phyloP scores from a whole-genome alignment of 2,113 vertebrate species.

The Anguilla japonica region DNA sequence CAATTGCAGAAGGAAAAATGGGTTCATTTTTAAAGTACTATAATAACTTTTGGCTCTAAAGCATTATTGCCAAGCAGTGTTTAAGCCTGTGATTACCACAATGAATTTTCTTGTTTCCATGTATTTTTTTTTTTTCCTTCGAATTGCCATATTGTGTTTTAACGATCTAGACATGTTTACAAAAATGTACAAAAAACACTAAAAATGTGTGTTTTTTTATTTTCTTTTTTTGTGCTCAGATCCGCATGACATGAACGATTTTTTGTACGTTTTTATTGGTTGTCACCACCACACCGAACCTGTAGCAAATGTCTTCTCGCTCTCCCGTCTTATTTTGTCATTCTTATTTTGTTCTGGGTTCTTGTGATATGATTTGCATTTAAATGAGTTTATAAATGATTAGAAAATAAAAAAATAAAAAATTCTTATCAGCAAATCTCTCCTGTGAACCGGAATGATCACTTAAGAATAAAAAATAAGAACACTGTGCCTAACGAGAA shows the following conservation, averaged over 20 bases:
- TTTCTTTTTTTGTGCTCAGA: constrained; percentile 59
- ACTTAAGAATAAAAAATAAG: neutral
- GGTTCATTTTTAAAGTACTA: constrained; percentile 57
- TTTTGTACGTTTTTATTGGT: constrained; percentile 71
- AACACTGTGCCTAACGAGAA: too few species aligned
- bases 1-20: constrained; percentile 64
- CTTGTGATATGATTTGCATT: constrained; percentile 73
- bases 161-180: constrained; percentile 81
- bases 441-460: neutral
- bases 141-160: constrained; percentile 78
- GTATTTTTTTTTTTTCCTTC: constrained; percentile 69
- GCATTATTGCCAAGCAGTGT: constrained; percentile 75
- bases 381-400: constrained; percentile 77
- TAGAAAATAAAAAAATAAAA: constrained; percentile 76
- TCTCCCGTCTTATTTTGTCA: constrained; percentile 61
- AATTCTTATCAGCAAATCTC: constrained; percentile 61
- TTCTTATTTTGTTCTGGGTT: constrained; percentile 60
- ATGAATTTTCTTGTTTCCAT: constrained; percentile 65
- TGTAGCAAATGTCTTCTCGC: constrained; percentile 69
- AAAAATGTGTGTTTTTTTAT: constrained; percentile 57
- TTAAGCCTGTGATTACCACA: constrained; percentile 73
- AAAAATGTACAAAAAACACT: constrained; percentile 82
- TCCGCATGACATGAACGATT: constrained; percentile 75
- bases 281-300: constrained; percentile 74
- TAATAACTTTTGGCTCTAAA: constrained; percentile 55